These are phyloP conservation scores for Andinoacara biseriatus DNA, from an alignment of 2,113 vertebrate species.

Conservation along the genomic window DNA sequence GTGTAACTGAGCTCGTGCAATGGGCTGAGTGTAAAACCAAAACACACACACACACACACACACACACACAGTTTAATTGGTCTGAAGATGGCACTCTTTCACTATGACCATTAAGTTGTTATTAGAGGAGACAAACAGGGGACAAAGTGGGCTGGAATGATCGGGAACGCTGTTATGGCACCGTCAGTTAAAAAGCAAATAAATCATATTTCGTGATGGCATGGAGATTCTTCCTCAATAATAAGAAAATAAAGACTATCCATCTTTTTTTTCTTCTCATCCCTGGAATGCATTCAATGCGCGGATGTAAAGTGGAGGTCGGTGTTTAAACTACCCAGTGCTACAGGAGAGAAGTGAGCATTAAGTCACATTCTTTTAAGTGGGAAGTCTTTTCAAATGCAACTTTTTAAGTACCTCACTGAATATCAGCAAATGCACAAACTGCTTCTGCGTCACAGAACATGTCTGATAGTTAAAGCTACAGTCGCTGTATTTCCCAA, in stretches of 20 bases:
- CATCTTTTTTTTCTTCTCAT: not conserved
- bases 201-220: not conserved
- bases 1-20: not conserved
- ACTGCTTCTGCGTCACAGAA: not conserved
- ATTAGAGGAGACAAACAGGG: not conserved
- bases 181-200: not conserved
- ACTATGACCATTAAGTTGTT: constrained; percentile 40
- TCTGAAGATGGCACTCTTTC: constrained; percentile 88
- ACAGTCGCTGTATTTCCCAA: too few relatives aligned
- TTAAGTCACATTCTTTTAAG: not conserved
- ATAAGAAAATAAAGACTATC: not conserved
- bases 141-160: not conserved
- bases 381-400: not conserved
- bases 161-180: accelerated
- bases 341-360: not conserved
- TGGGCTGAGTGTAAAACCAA: not conserved
- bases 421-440: not conserved
- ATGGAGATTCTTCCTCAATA: not conserved
- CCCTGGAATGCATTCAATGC: not conserved
- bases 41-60: not conserved
- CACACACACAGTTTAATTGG: not conserved
- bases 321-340: not conserved
- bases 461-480: too few relatives aligned
- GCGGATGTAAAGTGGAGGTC: not conserved
- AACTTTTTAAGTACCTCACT: not conserved